Conservation (phyloP, 2,797 vertebrate species). For the Acipenser oxyrinchus region DNA sequence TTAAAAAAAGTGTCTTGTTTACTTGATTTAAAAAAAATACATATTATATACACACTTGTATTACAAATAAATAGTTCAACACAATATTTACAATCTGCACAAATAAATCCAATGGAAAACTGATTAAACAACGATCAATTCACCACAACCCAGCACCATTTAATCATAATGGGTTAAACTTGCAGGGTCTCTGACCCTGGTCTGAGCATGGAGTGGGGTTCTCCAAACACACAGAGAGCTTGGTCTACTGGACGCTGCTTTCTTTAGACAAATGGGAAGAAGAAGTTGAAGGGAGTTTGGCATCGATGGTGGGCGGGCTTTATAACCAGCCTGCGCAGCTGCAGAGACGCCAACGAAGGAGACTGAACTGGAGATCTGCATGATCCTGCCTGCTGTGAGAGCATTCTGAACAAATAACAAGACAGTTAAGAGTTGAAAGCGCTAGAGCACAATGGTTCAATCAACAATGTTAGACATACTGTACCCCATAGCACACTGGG, state of each 20-base stretch:
- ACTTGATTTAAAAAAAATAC: no score
- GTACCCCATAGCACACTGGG: no score
- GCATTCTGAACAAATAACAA: background rate
- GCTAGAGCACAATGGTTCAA: no score
- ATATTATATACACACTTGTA: background rate
- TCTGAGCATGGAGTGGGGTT: no score
- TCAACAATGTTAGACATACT: no score
- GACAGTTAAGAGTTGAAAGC: no score
- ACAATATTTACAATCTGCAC: background rate
- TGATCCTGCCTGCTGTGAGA: constrained; percentile 27
- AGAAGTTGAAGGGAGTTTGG: constrained; percentile 81
- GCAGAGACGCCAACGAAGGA: constrained; percentile 71
- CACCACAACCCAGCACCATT: no score
- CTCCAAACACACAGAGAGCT: no score
- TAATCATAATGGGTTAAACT: no score
- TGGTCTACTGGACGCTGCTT: background rate
- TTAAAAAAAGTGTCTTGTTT: no score
- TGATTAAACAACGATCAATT: no score
- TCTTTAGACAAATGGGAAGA: constrained; percentile 83
- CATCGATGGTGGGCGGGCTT: constrained; percentile 72
- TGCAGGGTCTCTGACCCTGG: no score
- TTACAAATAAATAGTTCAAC: background rate
- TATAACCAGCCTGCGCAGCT: constrained; percentile 71
- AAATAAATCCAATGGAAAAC: background rate
- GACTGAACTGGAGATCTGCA: constrained; percentile 63